Conservation (phyloP, 1,140 invertebrate species). For the Pteromalus puparum region DNA sequence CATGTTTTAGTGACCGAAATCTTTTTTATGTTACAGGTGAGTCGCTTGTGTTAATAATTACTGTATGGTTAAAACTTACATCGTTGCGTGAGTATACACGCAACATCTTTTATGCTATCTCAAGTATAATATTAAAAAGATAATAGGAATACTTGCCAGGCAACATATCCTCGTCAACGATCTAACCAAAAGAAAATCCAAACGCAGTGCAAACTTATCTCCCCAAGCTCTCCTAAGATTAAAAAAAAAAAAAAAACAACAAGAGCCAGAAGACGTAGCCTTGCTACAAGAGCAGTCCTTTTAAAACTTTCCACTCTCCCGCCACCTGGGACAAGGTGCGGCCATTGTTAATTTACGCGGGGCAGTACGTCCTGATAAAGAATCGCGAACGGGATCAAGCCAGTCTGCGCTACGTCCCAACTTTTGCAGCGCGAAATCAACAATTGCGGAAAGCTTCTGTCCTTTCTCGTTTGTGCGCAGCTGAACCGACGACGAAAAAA, state of each 20-base stretch:
- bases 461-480: not conserved
- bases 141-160: too few relatives aligned
- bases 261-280: not conserved
- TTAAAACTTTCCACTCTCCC: constrained; percentile 44
- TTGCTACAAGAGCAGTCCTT: constrained; percentile 1
- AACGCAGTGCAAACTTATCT: constrained; percentile 1
- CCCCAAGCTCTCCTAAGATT: not conserved
- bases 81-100: not conserved
- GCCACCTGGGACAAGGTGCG: constrained; percentile 24
- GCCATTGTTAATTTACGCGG: constrained; percentile 38
- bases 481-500: not conserved
- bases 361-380: constrained; percentile 7
- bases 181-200: not conserved
- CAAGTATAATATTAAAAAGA: too few relatives aligned
- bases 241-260: not conserved
- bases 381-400: constrained; percentile 11
- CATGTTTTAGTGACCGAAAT: not conserved
- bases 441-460: not conserved
- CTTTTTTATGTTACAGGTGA: constrained; percentile 14
- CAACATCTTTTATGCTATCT: too few relatives aligned
- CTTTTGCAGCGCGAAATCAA: not conserved
- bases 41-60: not conserved
- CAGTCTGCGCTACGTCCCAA: too few relatives aligned
- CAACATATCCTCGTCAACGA: not conserved
- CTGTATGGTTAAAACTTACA: not conserved